These are phyloP conservation scores for Melanophora roralis DNA, from an alignment of 2,888 invertebrate species.

Conservation along the genomic window DNA sequence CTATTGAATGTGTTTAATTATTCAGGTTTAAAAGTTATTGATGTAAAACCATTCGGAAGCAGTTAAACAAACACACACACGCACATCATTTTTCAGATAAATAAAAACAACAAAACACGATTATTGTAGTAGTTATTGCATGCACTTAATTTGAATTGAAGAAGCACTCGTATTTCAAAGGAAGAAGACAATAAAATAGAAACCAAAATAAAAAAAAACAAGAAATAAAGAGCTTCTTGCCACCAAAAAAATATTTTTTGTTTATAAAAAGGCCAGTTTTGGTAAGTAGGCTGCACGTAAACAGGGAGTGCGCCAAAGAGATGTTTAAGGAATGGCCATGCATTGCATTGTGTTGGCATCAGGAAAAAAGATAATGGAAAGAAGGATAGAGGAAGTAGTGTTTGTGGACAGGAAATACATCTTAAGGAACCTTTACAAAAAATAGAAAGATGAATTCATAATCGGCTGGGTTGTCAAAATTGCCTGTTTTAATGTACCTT, in stretches of 20 bases:
- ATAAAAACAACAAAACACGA: constrained; percentile 25
- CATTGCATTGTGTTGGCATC: no score
- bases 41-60: constrained; percentile 63
- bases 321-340: not conserved
- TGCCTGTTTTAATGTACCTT: no score
- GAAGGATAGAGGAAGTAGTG: no score
- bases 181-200: constrained; percentile 4
- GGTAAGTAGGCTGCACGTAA: not conserved
- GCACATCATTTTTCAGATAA: not conserved
- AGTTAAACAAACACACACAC: constrained; percentile 51
- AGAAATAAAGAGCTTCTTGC: constrained; percentile 2
- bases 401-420: no score
- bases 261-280: constrained; percentile 4
- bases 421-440: no score
- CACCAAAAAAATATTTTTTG: constrained; percentile 28
- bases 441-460: no score
- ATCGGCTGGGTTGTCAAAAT: no score
- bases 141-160: constrained; percentile 60
- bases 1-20: constrained; percentile 57
- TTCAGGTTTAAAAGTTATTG: constrained; percentile 61
- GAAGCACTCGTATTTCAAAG: constrained; percentile 23
- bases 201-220: not conserved
- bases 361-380: no score
- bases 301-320: not conserved
- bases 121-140: constrained; percentile 58